These are phyloP conservation scores for Pelochelys cantorii DNA, from an alignment of 2,797 vertebrate genomes.

Conservation along the genomic window DNA sequence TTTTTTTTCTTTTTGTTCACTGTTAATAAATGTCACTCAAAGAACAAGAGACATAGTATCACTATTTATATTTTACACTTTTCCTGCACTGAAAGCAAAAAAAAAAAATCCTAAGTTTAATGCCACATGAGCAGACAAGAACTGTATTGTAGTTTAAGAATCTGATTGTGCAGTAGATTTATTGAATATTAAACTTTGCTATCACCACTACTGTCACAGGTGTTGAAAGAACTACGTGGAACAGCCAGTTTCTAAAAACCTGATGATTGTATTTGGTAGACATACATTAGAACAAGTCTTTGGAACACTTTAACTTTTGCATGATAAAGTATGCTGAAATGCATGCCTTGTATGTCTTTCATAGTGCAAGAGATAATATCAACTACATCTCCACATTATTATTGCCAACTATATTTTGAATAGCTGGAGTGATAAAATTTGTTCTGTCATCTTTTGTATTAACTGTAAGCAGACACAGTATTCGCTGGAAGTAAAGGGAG, in stretches of 20 bases:
- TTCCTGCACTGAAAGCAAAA: not conserved
- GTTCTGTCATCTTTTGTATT: not conserved
- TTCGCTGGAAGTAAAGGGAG: not conserved
- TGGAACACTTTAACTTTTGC: not conserved
- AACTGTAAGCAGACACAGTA: not conserved
- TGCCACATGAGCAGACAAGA: not conserved
- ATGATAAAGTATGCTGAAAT: not conserved
- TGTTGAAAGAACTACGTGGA: not conserved
- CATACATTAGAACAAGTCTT: not conserved
- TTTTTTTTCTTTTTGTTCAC: not conserved
- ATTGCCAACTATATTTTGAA: not conserved
- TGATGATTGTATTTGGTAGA: not conserved
- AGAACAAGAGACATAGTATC: not conserved
- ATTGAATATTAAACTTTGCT: not conserved
- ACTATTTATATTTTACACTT: not conserved
- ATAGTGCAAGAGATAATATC: not conserved
- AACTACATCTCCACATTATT: not conserved
- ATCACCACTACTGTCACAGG: not conserved
- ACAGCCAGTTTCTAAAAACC: not conserved
- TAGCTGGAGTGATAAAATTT: rapidly evolving
- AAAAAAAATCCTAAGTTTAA: not conserved
- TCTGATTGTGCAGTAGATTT: not conserved
- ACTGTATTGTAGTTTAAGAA: not conserved
- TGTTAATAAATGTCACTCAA: not conserved
- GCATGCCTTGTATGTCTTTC: not conserved